These are phyloP conservation scores for Whitmania pigra DNA, from an alignment of 1,140 invertebrate species.

Conservation along the genomic window DNA sequence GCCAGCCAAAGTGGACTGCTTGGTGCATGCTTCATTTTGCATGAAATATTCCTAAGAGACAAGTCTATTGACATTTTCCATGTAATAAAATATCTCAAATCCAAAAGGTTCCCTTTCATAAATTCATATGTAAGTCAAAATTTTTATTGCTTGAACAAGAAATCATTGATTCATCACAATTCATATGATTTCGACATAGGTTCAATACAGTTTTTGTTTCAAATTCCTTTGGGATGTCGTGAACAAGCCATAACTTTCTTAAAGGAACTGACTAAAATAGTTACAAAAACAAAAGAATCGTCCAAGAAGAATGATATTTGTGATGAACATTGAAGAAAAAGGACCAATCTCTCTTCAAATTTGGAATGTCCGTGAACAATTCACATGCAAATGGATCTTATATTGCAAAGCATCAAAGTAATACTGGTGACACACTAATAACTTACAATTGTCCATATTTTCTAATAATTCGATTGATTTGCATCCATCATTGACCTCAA, in stretches of 20 bases:
- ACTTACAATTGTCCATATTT: too few relatives aligned
- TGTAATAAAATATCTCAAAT: constrained; percentile 37
- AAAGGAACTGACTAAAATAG: too few relatives aligned
- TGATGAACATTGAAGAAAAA: not conserved
- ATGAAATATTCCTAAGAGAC: constrained; percentile 34
- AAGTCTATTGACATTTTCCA: constrained; percentile 37
- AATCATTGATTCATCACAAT: not conserved
- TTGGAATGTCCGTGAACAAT: too few relatives aligned
- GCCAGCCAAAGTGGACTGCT: constrained; percentile 38
- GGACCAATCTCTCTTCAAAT: too few relatives aligned
- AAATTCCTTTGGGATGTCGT: constrained; percentile 39
- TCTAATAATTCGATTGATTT: too few relatives aligned
- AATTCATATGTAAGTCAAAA: constrained; percentile 32
- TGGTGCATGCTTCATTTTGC: constrained; percentile 30
- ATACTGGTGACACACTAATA: too few relatives aligned
- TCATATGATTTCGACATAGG: constrained; percentile 28
- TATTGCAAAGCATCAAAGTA: too few relatives aligned
- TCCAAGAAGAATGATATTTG: too few relatives aligned
- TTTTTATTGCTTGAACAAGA: not conserved
- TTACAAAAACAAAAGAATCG: too few relatives aligned
- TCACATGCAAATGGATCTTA: too few relatives aligned
- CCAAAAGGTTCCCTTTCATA: constrained; percentile 34
- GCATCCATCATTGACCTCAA: too few relatives aligned
- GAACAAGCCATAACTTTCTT: constrained; percentile 23
- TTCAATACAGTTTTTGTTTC: constrained; percentile 39